A percentile compares a stretch with the other conserved stretches of the same genome.
These are phyloP conservation scores for Agrypnus murinus DNA, from an alignment of 2,888 invertebrate species.

Conservation along the genomic window DNA sequence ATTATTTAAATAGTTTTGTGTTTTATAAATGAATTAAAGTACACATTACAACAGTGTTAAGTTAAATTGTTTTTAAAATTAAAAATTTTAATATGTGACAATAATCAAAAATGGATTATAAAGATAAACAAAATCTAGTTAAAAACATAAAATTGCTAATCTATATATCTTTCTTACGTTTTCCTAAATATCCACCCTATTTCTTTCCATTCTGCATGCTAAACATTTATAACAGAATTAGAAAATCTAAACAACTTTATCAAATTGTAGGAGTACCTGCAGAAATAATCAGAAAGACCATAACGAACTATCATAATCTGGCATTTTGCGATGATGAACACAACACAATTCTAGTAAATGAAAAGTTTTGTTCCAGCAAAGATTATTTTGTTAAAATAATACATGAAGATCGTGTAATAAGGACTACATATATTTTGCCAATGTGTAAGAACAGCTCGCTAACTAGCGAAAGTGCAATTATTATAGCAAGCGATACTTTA, in stretches of 20 bases:
- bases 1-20: too few relatives aligned
- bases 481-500: slow-evolving; percentile 41
- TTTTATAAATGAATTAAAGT: too few relatives aligned
- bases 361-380: slow-evolving; percentile 49
- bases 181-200: slow-evolving; percentile 61
- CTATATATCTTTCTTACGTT: slow-evolving; percentile 43
- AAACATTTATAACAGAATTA: slow-evolving; percentile 61
- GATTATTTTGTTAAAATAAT: slow-evolving; percentile 24
- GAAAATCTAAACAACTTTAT: slow-evolving; percentile 59
- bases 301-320: slow-evolving; percentile 10
- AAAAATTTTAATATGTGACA: too few relatives aligned
- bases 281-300: slow-evolving; percentile 47
- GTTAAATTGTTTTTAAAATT: too few relatives aligned
- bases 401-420: not conserved
- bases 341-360: slow-evolving; percentile 61
- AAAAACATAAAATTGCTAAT: slow-evolving; percentile 32
- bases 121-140: not conserved
- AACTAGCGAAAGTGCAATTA: not conserved
- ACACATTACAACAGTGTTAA: too few relatives aligned
- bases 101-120: too few relatives aligned
- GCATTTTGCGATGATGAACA: slow-evolving; percentile 59
- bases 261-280: slow-evolving; percentile 55
- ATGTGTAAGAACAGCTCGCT: slow-evolving; percentile 15
- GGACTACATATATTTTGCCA: slow-evolving; percentile 32
- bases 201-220: slow-evolving; percentile 67